A percentile compares a stretch with the other conserved stretches of the same genome.
Evolutionary conservation across 1,140 invertebrate species (phyloP).

Genomic region (Alviniconcha marisindica): DNA sequence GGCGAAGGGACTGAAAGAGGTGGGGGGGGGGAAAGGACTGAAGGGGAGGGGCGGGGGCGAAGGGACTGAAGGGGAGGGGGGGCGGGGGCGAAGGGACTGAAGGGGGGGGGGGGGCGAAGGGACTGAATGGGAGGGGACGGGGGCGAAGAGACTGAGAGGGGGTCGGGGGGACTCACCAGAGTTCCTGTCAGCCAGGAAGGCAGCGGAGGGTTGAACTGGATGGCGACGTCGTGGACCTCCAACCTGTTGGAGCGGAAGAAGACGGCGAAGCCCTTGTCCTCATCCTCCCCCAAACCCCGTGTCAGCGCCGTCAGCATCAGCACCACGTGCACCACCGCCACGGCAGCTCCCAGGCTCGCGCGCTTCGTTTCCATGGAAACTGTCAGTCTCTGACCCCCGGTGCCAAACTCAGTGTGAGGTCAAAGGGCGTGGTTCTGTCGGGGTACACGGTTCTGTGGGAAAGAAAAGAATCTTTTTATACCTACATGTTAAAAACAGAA

Average conservation of each 20-base stretch:
- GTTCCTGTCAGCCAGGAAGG: constrained; percentile 28
- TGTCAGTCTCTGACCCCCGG: no score
- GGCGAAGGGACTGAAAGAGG: no score
- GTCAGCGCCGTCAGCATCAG: neutral
- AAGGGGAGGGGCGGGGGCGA: no score
- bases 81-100: neutral
- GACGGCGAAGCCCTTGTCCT: constrained; percentile 9
- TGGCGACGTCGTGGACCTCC: constrained; percentile 6
- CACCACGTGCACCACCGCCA: neutral
- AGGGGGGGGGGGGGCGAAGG: neutral
- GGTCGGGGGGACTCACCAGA: no score
- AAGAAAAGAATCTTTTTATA: no score
- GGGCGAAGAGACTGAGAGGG: neutral
- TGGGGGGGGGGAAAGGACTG: no score
- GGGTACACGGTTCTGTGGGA: no score
- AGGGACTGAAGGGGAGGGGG: no score
- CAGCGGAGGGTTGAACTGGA: constrained; percentile 3
- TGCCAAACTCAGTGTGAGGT: no score
- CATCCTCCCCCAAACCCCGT: neutral
- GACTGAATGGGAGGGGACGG: neutral
- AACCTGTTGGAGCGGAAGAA: constrained; percentile 25
- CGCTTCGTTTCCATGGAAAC: no score
- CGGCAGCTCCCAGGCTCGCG: neutral
- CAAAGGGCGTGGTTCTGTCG: no score
- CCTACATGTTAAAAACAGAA: no score